Base-by-base conservation (phyloP, 2,888 invertebrate species). In the Synanthedon andrenaeformis region DNA sequence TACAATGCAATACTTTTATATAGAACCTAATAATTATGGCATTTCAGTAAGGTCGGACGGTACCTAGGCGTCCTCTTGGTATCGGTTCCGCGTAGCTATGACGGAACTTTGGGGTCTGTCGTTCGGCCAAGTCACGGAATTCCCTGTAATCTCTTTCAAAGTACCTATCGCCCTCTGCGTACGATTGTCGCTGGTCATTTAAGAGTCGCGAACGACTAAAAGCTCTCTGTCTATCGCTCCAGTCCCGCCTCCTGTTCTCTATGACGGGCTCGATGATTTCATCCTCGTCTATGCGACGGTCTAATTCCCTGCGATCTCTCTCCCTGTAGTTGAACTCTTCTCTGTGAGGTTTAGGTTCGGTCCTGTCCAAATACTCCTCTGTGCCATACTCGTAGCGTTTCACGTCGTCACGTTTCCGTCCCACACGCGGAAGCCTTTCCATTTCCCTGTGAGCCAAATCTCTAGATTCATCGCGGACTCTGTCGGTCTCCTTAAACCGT, bases 21-120 rank as follows among this genome's bases (percentile, higher is more conserved):
- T 51, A 53, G 52, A 49, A 56, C 53, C 35, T 70, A 67, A 63
- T 69, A 69, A 82, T 69, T 86, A 87, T 86, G 86, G 86, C 87
- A 80, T 76, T 65, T 86, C 66, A 88, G 65, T 88, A 88, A 54
- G 88, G 88, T 64, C 88, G 72, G 58, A 88, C 87, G 51, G 88
- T 82, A 11, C 86, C 87, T 51, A 88, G 77, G 49, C 88, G 79
- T 14, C 85, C 86, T 58, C 90, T 73, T 5, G 90, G 82, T 56
- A 90, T 89, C 14, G 91, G 90, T 62, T 92, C 92, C n/a, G 91
- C 92, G 64, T 91, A 92, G 67, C 91, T 92, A 66, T 92, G 92
- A 53, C 92, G 86, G 71, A 85, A 85, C 62, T 88, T 86, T n/a
- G 78, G 71, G 65, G 77, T 82, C 58, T 81, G 82, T 41, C 87